Evolutionary conservation across 1,140 invertebrate genomes (phyloP).

Genomic region (Drosophila yakuba): DNA sequence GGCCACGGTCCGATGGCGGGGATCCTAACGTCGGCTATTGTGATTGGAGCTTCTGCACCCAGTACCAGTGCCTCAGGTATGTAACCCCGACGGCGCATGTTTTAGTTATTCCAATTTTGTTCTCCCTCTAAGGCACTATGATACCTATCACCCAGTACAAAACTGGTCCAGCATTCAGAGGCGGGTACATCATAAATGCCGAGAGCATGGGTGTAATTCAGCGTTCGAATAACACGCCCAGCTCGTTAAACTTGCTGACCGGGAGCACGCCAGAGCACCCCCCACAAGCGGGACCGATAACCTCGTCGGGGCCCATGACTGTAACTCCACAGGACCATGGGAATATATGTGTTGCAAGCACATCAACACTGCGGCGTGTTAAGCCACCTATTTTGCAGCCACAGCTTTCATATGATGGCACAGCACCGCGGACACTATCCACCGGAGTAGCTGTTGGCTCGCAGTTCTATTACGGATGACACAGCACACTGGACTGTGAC

Average conservation of each 20-base stretch:
- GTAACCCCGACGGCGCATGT: slow-evolving; percentile 7
- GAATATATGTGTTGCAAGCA: slow-evolving; percentile 20
- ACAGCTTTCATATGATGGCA: slow-evolving; percentile 80
- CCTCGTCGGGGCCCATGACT: slow-evolving; percentile 36
- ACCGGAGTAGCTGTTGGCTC: slow-evolving; percentile 76
- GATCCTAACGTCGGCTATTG: slow-evolving; percentile 73
- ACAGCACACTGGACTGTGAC: slow-evolving; percentile 53
- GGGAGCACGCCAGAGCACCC: slow-evolving; percentile 63
- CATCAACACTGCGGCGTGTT: slow-evolving; percentile 61
- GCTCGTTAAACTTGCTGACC: slow-evolving; percentile 55
- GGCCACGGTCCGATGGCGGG: slow-evolving; percentile 39
- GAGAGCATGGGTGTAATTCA: slow-evolving; percentile 62
- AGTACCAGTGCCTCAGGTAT: slow-evolving; percentile 74
- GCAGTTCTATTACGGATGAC: slow-evolving; percentile 84
- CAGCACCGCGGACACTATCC: slow-evolving; percentile 76
- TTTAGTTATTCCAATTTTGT: slow-evolving; percentile 4
- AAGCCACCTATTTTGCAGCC: slow-evolving; percentile 61
- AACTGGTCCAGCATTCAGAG: slow-evolving; percentile 70
- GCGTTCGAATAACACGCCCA: slow-evolving; percentile 61
- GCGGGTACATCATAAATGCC: slow-evolving; percentile 71
- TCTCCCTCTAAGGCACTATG: slow-evolving; percentile 57
- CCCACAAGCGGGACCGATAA: slow-evolving; percentile 28
- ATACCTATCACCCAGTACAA: slow-evolving; percentile 77
- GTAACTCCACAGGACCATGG: slow-evolving; percentile 47
- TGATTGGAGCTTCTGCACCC: slow-evolving; percentile 59